These are phyloP conservation scores for Champsocephalus gunnari DNA, from an alignment of 2,797 vertebrate species.

Conservation along the genomic window DNA sequence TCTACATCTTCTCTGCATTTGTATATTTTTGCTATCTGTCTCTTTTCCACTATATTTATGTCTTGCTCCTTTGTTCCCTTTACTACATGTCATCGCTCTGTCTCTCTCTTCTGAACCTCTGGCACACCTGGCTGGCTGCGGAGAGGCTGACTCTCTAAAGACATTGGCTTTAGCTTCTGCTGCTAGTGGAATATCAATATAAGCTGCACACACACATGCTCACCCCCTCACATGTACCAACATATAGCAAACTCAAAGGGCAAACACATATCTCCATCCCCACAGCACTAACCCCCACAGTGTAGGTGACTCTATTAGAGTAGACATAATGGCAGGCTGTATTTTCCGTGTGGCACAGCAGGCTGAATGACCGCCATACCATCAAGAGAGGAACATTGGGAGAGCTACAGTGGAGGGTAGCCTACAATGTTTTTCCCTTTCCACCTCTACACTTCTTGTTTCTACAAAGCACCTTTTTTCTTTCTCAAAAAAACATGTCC, in stretches of 20 bases:
- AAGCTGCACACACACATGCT: constrained; percentile 14
- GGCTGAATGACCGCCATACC: constrained; percentile 34
- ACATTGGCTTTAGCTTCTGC: constrained; percentile 71
- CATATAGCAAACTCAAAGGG: constrained; percentile 45
- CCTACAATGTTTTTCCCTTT: constrained; percentile 24
- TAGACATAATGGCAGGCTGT: constrained; percentile 33
- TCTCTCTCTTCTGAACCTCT: constrained; percentile 52
- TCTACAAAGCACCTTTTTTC: constrained; percentile 45
- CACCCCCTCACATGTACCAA: constrained; percentile 37
- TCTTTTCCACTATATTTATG: constrained; percentile 45
- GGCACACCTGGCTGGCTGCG: constrained; percentile 75
- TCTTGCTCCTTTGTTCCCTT: constrained; percentile 32
- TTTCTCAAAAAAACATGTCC: constrained; percentile 70
- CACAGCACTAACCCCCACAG: constrained; percentile 16
- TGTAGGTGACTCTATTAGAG: constrained; percentile 32
- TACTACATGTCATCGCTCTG: constrained; percentile 31
- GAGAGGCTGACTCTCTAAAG: constrained; percentile 78
- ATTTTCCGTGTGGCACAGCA: constrained; percentile 31
- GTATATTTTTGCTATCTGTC: constrained; percentile 50
- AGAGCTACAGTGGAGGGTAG: constrained; percentile 35
- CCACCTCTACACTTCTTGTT: constrained; percentile 28
- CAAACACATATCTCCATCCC: constrained; percentile 22
- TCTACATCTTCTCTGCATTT: constrained; percentile 59
- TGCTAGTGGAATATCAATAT: constrained; percentile 79
- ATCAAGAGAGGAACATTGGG: constrained; percentile 46